A percentile compares a stretch with the other conserved stretches of the same genome.
Evolutionary conservation across 1,140 invertebrate genomes (phyloP).

Genomic region (Muscidifurax raptorellus): DNA sequence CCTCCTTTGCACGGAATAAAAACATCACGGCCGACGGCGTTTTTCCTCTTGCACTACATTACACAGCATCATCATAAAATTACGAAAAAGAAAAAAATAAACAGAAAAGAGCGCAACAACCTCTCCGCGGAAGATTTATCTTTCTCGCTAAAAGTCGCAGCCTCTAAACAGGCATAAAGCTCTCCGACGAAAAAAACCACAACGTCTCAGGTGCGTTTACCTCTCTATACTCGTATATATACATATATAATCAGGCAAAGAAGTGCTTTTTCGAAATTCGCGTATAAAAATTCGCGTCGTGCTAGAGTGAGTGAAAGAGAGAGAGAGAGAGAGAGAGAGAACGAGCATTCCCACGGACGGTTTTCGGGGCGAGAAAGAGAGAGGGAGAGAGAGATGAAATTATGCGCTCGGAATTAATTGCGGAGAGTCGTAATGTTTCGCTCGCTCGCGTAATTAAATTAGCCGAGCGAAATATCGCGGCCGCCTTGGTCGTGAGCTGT

Average conservation of each 20-base stretch:
- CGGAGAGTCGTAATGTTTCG: slow-evolving; percentile 44
- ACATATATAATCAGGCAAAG: neutral
- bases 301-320: slow-evolving; percentile 39
- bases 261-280: neutral
- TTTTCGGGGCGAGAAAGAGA: slow-evolving; percentile 38
- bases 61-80: neutral
- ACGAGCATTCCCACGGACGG: neutral
- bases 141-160: neutral
- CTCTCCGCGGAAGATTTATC: neutral
- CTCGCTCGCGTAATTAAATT: slow-evolving; percentile 51
- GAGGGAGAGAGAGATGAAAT: slow-evolving; percentile 49
- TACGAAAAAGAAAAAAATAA: neutral
- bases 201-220: neutral
- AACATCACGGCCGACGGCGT: neutral
- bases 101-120: neutral
- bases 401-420: slow-evolving; percentile 63
- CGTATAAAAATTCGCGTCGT: neutral
- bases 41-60: neutral
- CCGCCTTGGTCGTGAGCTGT: neutral
- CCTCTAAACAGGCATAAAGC: neutral
- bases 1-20: neutral
- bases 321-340: neutral
- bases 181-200: neutral
- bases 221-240: neutral
- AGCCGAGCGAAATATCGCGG: slow-evolving; percentile 43